phyloP scores from a whole-genome alignment of 2,113 vertebrate species.

The Pedetes capensis region DNA sequence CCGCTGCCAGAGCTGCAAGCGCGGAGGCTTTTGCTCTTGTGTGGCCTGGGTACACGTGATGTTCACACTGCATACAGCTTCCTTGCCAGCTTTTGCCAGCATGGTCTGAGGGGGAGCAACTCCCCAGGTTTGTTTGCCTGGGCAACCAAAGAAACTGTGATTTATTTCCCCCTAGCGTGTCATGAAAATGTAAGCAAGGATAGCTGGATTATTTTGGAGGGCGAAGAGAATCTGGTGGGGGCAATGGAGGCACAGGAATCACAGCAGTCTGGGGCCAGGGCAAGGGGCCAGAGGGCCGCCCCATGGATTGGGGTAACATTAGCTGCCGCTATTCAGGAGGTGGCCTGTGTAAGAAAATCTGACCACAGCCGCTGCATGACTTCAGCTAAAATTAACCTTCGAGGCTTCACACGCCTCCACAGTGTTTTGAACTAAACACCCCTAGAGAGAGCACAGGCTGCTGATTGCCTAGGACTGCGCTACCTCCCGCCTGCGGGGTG shows the following conservation, averaged over 20 bases:
- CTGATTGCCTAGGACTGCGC: neutral
- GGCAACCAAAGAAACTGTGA: conserved; percentile 10
- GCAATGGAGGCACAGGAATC: neutral
- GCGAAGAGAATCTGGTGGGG: neutral
- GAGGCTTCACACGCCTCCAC: conserved; percentile 57
- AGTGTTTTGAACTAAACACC: conserved; percentile 68
- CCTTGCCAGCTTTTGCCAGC: neutral
- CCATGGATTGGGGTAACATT: conserved; percentile 57
- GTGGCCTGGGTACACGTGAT: neutral
- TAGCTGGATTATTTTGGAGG: conserved; percentile 50
- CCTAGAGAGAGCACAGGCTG: conserved; percentile 57
- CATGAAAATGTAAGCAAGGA: conserved; percentile 45
- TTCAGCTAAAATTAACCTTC: conserved; percentile 88
- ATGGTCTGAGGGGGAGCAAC: accelerated
- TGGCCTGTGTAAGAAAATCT: conserved; percentile 80
- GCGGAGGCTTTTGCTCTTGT: neutral
- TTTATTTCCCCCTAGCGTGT: conserved; percentile 25
- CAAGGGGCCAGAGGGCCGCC: conserved; percentile 58
- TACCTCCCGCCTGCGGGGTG: neutral
- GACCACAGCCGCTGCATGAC: conserved; percentile 73
- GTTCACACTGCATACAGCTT: neutral
- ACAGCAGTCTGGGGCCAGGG: neutral
- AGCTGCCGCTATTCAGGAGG: conserved; percentile 73
- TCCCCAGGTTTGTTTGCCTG: conserved; percentile 34
- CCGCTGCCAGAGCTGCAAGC: neutral